Base-by-base conservation (phyloP, 1,140 invertebrate species). In the Drosophila sucinea region DNA sequence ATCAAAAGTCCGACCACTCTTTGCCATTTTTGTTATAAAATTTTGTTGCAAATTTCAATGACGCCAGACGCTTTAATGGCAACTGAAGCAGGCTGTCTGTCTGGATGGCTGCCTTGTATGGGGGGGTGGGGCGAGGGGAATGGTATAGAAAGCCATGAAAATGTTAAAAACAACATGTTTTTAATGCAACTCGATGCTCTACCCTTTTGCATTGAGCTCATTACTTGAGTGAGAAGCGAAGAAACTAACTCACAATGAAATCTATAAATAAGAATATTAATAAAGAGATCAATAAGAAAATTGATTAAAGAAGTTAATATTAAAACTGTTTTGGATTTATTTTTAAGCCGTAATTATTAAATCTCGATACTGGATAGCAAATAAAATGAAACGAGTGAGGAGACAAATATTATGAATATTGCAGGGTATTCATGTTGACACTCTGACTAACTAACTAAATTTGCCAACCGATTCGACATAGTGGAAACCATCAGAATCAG, bases 101-200 rank as follows among this genome's bases (percentile, higher is more conserved):
- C 17, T 17, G 17, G 17, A 17, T 8, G 44, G 44, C 1, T 51
- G 23, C 1, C 17, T 25, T 7, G 23, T 7, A 30, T 25, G 27
- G 57, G 54, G 30, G 29, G 47, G 23, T 32, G 2, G 41, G 32
- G 51, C 25, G 40, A 51, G 11, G 11, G 25, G 56, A 32, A 17
- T 11, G 29, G 3, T 1, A 25, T 29, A 60, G 66, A 25, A 41
- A 60, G 62, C 40, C 70, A 75, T 70, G 66, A 62, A 82, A 82
- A 73, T 81, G 79, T 73, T 82, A 63, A 79, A 87, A 86, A 86
- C 79, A 86, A 87, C 82, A 82, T 79, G 83, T 78, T 78, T 71
- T 78, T 60, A 60, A 51, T 57, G 58, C 23, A 17, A 54, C 41
- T 70, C 33, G 17, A 55, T 70, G 47, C 70, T 6, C 76, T 82